These are phyloP conservation scores for Drosophila setosimentum DNA, from an alignment of 2,888 invertebrate genomes.

Conservation along the genomic window DNA sequence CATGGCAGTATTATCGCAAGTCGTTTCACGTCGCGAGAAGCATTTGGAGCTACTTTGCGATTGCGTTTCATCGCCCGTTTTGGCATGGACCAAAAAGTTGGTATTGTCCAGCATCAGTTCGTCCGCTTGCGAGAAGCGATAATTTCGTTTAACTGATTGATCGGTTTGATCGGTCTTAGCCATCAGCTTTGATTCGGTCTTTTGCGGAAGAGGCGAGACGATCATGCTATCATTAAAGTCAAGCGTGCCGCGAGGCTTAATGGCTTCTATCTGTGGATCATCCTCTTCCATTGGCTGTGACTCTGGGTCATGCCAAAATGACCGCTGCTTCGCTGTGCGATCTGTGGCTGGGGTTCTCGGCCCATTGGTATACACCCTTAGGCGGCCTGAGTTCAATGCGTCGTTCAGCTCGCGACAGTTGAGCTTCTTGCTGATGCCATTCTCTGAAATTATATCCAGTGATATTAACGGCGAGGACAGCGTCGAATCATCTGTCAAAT, in stretches of 20 bases:
- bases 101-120: constrained; percentile 74
- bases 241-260: constrained; percentile 50
- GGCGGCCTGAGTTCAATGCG: constrained; percentile 72
- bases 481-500: constrained; percentile 35
- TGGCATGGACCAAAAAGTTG: constrained; percentile 69
- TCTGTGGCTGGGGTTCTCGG: constrained; percentile 60
- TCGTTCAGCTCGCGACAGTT: constrained; percentile 75
- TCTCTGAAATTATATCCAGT: constrained; percentile 55
- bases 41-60: constrained; percentile 64
- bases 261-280: not conserved
- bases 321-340: constrained; percentile 24
- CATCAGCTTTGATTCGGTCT: not conserved
- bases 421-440: constrained; percentile 51
- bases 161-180: constrained; percentile 2
- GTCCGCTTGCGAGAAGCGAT: constrained; percentile 68
- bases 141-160: constrained; percentile 33
- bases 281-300: constrained; percentile 18
- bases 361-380: constrained; percentile 67
- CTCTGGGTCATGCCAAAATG: constrained; percentile 33
- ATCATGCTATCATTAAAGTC: constrained; percentile 60
- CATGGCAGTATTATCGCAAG: constrained; percentile 47
- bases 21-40: constrained; percentile 55
- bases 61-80: constrained; percentile 71
- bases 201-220: constrained; percentile 45
- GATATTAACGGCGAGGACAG: constrained; percentile 64